Evolutionary conservation across 2,797 vertebrate genomes (phyloP), one percentile per base, ranked within the genome.

Genomic region (Ctenopoma kingsleyae): DNA sequence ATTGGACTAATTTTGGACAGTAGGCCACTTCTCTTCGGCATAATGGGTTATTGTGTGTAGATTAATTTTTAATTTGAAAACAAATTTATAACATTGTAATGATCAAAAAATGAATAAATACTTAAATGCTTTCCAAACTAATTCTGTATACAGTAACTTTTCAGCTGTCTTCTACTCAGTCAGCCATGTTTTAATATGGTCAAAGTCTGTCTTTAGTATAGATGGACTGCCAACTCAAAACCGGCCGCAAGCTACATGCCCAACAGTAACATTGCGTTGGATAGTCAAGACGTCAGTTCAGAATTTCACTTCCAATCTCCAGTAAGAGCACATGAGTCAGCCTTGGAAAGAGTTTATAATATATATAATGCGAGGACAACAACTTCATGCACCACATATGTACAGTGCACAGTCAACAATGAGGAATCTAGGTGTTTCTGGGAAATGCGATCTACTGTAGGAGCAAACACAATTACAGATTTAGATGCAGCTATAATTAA

Each of bases 381-480:
- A 66, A 41, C 59, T 71, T 11, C 19, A 62, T 55, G 80, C 47
- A 38, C 46, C 55, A 51, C 58, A 66, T 35, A n/a, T 10, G 13
- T 44, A 58, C n/a, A 49, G 78, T 60, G 57, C 68, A 19, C 23
- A 25, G 61, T 79, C 75, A 83, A 57, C 62, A 41, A 64, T 67
- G 67, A 76, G 38, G 61, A 88, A 83, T 74, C 73, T 77, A 43
- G 30, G 46, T 74, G 72, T 74, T 85, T 92, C 85, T 85, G 71
- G 90, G 83, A 91, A 92, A 83, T 74, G 74, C 46, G 63, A 85
- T 64, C 77, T 81, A 17, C 16, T 6, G 41, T 43, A 59, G 79
- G 83, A 84, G 71, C 76, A 87, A 91, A 93, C 83, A 61, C 77
- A 91, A 88, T 91, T 87, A 87, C 71, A 74, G 53, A 74, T 87